Percentiles rank a stretch among this genome's conserved stretches.
phyloP scores from a whole-genome alignment of 2,113 vertebrate genomes.

The Anguilla rostrata region DNA sequence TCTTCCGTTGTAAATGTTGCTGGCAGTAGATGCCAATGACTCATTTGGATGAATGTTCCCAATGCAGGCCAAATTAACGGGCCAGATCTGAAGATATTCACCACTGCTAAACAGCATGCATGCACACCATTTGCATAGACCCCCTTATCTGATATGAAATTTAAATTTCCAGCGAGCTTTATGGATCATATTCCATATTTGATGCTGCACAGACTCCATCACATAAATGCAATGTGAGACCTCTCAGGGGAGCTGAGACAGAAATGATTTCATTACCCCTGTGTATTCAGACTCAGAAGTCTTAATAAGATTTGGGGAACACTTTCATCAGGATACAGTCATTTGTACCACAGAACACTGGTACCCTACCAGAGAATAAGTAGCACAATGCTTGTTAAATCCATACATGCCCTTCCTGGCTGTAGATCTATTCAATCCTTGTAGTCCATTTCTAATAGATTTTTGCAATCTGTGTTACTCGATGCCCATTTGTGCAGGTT shows the following conservation, averaged over 20 bases:
- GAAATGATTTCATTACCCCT: conserved; percentile 20
- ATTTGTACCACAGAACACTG: conserved; percentile 5
- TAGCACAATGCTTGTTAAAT: conserved; percentile 15
- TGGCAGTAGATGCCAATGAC: neutral
- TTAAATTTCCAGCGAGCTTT: conserved; percentile 50
- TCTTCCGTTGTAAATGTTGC: conserved; percentile 2
- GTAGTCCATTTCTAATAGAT: neutral
- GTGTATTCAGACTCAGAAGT: conserved; percentile 19
- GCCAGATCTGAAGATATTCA: neutral
- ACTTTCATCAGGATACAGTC: conserved; percentile 8
- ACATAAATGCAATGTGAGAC: neutral
- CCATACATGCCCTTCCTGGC: neutral
- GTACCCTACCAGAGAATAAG: neutral
- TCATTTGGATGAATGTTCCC: neutral
- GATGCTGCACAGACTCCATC: neutral
- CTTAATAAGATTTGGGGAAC: conserved; percentile 13
- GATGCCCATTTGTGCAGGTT: neutral
- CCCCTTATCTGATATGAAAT: conserved; percentile 31
- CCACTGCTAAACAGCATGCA: neutral
- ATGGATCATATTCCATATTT: conserved; percentile 19
- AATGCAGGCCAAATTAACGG: neutral
- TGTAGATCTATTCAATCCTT: neutral
- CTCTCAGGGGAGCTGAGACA: conserved; percentile 12
- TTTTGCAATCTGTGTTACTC: neutral
- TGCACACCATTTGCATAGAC: conserved; percentile 28